Percentiles rank a stretch among this genome's conserved stretches.
Evolutionary conservation across 2,888 invertebrate species (phyloP).

Genomic region (Apotomis capreana): DNA sequence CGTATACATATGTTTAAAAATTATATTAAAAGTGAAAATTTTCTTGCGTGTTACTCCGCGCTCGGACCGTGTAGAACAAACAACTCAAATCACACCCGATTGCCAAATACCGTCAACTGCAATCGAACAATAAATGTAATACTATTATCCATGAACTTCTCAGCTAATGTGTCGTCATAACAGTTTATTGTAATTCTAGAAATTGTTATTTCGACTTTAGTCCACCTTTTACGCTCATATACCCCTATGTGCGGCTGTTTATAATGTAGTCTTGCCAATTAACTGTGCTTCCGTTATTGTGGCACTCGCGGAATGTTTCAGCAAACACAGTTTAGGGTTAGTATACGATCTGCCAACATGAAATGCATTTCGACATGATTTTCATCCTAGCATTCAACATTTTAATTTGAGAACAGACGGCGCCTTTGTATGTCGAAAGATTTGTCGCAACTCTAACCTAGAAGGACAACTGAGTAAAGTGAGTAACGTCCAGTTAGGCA

Average conservation of each 20-base stretch:
- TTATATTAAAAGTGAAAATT: no score
- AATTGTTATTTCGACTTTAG: no score
- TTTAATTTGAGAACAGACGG: neutral
- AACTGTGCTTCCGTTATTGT: slow-evolving; percentile 25
- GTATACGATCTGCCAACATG: slow-evolving; percentile 26
- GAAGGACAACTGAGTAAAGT: neutral
- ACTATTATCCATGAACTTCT: no score
- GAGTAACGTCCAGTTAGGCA: slow-evolving; percentile 59
- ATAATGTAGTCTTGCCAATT: slow-evolving; percentile 23
- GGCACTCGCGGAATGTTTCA: slow-evolving; percentile 26
- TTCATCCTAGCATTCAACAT: neutral
- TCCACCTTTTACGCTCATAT: no score
- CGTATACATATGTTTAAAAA: no score
- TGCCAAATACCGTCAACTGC: no score
- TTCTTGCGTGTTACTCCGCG: no score
- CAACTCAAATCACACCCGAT: no score
- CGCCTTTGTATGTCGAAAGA: slow-evolving; percentile 1
- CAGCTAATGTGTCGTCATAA: no score
- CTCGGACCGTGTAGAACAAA: no score
- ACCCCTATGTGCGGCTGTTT: slow-evolving; percentile 13
- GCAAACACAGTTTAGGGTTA: slow-evolving; percentile 21
- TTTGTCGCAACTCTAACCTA: neutral
- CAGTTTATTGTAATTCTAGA: no score
- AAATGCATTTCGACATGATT: slow-evolving; percentile 29
- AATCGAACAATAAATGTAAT: no score